phyloP scores from a whole-genome alignment of 1,140 invertebrate species.

The Forficula auricularia region DNA sequence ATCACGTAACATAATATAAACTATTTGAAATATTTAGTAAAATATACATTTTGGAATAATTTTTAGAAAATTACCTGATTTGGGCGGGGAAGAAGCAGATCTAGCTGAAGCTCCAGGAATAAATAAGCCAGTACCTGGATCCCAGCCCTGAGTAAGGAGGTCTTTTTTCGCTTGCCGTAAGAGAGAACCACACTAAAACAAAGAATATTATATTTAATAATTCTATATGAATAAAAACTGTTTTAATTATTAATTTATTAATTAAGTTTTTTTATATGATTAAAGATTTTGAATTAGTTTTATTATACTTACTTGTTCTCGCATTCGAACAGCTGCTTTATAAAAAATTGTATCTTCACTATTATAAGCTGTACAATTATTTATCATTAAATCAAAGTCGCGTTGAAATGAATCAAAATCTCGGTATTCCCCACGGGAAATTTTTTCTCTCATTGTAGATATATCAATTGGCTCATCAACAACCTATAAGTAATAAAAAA shows the following conservation, averaged over 20 bases:
- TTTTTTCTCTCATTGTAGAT: slow-evolving; percentile 66
- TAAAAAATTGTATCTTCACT: slow-evolving; percentile 38
- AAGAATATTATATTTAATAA: background rate
- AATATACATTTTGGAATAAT: too few relatives aligned
- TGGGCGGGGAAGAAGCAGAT: too few relatives aligned
- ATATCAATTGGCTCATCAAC: slow-evolving; percentile 93
- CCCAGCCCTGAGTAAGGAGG: slow-evolving; percentile 45
- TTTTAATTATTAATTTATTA: too few relatives aligned
- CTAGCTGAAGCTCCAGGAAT: too few relatives aligned
- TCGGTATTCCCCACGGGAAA: slow-evolving; percentile 41
- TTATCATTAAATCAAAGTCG: slow-evolving; percentile 88
- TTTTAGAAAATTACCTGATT: slow-evolving; percentile 5
- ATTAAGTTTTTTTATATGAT: too few relatives aligned
- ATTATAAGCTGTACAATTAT: slow-evolving; percentile 89
- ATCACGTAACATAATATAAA: too few relatives aligned
- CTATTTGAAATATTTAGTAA: too few relatives aligned
- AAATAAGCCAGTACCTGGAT: slow-evolving; percentile 17
- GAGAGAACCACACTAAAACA: slow-evolving; percentile 40
- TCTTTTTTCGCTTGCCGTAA: slow-evolving; percentile 61
- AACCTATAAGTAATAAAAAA: slow-evolving; percentile 82
- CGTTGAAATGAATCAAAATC: slow-evolving; percentile 61
- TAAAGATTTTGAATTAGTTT: too few relatives aligned
- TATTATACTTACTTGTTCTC: slow-evolving; percentile 55
- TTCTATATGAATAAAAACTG: background rate
- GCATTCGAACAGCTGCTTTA: slow-evolving; percentile 68